Conservation (phyloP, 1,140 invertebrate species). For the Gonatopus flavifemur region DNA sequence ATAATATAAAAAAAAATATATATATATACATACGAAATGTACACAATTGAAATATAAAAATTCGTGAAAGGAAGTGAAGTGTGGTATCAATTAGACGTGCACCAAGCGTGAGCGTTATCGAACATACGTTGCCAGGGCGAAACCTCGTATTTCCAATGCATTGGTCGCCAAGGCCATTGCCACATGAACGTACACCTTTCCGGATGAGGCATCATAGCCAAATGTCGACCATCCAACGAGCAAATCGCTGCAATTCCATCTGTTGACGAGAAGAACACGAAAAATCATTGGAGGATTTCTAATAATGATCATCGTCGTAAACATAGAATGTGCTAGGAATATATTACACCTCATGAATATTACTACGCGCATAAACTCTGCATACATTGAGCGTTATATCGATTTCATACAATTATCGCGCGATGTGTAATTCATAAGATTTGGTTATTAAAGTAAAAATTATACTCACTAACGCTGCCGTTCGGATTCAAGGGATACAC, state of each 20-base stretch:
- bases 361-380: background rate
- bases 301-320: too few relatives aligned
- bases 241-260: conserved; percentile 86
- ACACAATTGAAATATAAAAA: too few relatives aligned
- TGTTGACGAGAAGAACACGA: too few relatives aligned
- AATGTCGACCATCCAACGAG: conserved; percentile 86
- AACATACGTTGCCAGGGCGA: conserved; percentile 94
- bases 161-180: conserved; percentile 80
- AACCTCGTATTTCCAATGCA: conserved; percentile 57
- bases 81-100: conserved; percentile 34
- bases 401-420: too few relatives aligned
- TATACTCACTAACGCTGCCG: conserved; percentile 70
- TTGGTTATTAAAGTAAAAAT: too few relatives aligned
- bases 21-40: too few relatives aligned
- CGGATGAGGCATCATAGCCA: conserved; percentile 98
- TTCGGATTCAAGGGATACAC: conserved; percentile 93
- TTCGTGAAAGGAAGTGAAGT: too few relatives aligned
- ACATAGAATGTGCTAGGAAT: too few relatives aligned
- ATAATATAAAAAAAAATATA: background rate
- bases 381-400: too few relatives aligned
- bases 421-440: too few relatives aligned
- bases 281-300: too few relatives aligned
- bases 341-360: conserved; percentile 3
- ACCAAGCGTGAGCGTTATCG: conserved; percentile 88
- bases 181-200: conserved; percentile 84